Percentiles rank a stretch among this genome's conserved stretches.
Conservation (phyloP, 2,113 vertebrate species). For the Gymnarchus niloticus region DNA sequence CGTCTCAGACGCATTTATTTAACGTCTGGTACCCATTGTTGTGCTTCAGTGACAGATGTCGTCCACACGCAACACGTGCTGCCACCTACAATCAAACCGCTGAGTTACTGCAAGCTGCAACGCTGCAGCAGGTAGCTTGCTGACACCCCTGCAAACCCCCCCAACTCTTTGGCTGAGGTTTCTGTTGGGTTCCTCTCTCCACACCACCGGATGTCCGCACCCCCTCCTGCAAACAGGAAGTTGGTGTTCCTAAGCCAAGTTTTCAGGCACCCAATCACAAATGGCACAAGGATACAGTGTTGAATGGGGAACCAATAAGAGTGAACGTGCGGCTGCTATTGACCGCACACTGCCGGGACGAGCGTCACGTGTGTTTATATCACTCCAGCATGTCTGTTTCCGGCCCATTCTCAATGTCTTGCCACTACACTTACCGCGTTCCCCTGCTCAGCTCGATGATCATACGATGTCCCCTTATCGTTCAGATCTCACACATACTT, state of each 20-base stretch:
- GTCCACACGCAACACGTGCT: not conserved
- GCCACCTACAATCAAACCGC: not conserved
- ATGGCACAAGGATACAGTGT: not conserved
- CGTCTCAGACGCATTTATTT: not conserved
- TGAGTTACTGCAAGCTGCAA: not conserved
- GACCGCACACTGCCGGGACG: not conserved
- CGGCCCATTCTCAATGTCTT: not conserved
- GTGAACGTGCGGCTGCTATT: not conserved
- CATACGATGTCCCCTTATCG: not conserved
- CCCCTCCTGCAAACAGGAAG: slow-evolving; percentile 27
- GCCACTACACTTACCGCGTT: not conserved
- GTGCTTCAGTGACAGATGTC: not conserved
- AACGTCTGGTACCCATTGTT: too few species aligned
- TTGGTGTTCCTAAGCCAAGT: slow-evolving; percentile 12
- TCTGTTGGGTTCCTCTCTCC: slow-evolving; percentile 21
- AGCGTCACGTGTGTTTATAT: not conserved
- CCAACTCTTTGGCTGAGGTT: not conserved
- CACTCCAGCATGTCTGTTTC: slow-evolving; percentile 1
- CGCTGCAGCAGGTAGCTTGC: not conserved
- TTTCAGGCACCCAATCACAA: slow-evolving; percentile 10
- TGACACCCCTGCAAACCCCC: not conserved
- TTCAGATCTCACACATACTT: not conserved
- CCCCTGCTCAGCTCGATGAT: not conserved
- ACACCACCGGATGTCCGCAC: slow-evolving; percentile 24
- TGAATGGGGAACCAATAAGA: not conserved